Conservation (phyloP, 2,888 invertebrate genomes). For the Germaria angustata region DNA sequence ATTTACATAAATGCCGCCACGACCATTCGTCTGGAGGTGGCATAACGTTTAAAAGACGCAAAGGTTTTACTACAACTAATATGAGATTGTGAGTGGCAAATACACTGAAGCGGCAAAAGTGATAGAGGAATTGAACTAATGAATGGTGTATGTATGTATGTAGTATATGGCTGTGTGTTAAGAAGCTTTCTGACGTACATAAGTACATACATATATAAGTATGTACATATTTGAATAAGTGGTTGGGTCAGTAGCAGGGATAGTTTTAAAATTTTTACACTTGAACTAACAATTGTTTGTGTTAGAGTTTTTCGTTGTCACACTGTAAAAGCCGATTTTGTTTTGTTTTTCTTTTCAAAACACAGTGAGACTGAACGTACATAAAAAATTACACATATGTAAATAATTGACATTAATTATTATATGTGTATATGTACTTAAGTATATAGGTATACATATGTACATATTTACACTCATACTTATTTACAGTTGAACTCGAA, state of each 20-base stretch:
- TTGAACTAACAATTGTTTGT: not conserved
- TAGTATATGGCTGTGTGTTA: not conserved
- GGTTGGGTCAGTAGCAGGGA: conserved; percentile 5
- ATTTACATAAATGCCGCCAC: conserved; percentile 13
- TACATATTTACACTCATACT: no score
- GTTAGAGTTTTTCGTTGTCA: not conserved
- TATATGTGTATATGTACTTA: no score
- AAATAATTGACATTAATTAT: no score
- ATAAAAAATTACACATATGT: no score
- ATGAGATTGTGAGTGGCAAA: conserved; percentile 40
- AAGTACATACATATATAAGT: not conserved
- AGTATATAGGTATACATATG: no score
- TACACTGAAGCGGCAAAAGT: not conserved
- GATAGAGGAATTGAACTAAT: not conserved
- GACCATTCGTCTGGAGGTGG: not conserved
- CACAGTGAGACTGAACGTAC: not conserved
- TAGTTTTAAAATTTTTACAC: not conserved
- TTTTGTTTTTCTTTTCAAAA: no score
- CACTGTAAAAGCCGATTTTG: not conserved
- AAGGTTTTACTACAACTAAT: conserved; percentile 57
- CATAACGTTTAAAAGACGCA: conserved; percentile 43
- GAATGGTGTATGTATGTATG: no score
- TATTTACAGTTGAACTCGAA: no score
- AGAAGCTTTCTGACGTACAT: not conserved
- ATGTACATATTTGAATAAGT: not conserved